phyloP scores from a whole-genome alignment of 2,888 invertebrate species.

The Apotomis turbidana region DNA sequence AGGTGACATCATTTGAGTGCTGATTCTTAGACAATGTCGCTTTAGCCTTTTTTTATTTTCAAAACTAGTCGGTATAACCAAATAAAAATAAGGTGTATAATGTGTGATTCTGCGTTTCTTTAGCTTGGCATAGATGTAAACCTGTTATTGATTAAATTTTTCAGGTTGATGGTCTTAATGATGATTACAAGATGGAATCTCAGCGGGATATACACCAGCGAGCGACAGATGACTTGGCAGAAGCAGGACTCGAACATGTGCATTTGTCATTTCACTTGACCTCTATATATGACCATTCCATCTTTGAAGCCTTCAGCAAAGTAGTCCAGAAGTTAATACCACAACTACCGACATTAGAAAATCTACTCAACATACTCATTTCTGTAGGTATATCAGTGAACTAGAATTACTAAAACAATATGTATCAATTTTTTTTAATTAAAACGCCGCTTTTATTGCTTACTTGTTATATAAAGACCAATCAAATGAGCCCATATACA shows the following conservation, averaged over 20 bases:
- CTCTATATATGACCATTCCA: slow-evolving; percentile 99
- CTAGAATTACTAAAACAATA: too few relatives aligned
- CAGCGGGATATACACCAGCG: slow-evolving; percentile 99
- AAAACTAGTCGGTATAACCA: too few relatives aligned
- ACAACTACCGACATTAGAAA: slow-evolving; percentile 98
- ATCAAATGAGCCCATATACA: too few relatives aligned
- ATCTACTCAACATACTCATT: slow-evolving; percentile 98
- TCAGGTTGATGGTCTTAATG: slow-evolving; percentile 97
- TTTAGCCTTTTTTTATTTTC: too few relatives aligned
- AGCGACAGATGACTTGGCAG: slow-evolving; percentile 96
- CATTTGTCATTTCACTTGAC: slow-evolving; percentile 98
- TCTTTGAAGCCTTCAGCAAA: slow-evolving; percentile 99
- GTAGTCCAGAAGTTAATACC: slow-evolving; percentile 99
- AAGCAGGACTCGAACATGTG: slow-evolving; percentile 94
- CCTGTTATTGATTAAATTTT: slow-evolving; percentile 39
- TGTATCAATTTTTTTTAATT: too few relatives aligned
- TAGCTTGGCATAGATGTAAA: too few relatives aligned
- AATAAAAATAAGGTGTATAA: too few relatives aligned
- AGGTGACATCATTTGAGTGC: too few relatives aligned
- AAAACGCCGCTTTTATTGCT: too few relatives aligned
- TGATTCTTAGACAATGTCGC: too few relatives aligned
- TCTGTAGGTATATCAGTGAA: slow-evolving; percentile 86
- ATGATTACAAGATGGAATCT: slow-evolving; percentile 99
- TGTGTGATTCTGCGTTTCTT: too few relatives aligned
- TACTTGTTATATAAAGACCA: too few relatives aligned